Percentiles rank a stretch among this genome's conserved stretches.
Evolutionary conservation across 1,140 invertebrate species (phyloP).

Genomic region (Platyscapa corneri): DNA sequence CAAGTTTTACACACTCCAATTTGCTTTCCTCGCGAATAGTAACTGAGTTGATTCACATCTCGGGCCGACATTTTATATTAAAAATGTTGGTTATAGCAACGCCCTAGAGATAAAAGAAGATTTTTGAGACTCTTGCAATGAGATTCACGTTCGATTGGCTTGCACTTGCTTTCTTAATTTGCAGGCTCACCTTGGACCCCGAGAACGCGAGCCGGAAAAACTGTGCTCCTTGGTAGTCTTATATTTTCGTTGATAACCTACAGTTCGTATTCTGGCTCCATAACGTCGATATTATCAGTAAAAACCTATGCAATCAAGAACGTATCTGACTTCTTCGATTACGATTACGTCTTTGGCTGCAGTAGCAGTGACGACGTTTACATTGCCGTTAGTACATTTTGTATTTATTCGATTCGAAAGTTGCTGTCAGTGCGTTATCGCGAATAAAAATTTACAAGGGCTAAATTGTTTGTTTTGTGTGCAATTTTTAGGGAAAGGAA

Average conservation of each 20-base stretch:
- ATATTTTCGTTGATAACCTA: constrained; percentile 78
- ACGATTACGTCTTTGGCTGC: constrained; percentile 78
- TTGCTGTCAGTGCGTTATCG: too few species aligned
- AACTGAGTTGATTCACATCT: too few species aligned
- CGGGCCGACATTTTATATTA: too few species aligned
- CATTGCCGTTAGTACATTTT: constrained; percentile 63
- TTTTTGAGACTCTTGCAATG: too few species aligned
- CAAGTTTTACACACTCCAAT: too few species aligned
- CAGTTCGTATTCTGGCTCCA: constrained; percentile 79
- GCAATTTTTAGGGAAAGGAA: constrained; percentile 8
- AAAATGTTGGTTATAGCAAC: too few species aligned
- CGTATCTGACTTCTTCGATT: constrained; percentile 76
- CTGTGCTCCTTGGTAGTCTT: constrained; percentile 76
- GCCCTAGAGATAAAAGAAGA: neutral
- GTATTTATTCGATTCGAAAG: too few species aligned
- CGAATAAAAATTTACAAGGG: too few species aligned
- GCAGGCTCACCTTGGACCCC: constrained; percentile 77
- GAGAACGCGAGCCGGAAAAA: constrained; percentile 75
- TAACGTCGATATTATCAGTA: constrained; percentile 79
- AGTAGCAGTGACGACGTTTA: constrained; percentile 69
- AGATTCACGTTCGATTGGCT: neutral
- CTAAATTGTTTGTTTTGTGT: too few species aligned
- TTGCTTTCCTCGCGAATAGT: too few species aligned
- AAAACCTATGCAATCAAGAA: constrained; percentile 76
- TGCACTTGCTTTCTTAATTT: constrained; percentile 36